A percentile compares a stretch with the other conserved stretches of the same genome.
Evolutionary conservation across 2,888 invertebrate genomes (phyloP).

Genomic region (Hirtodrosophila histrioides): DNA sequence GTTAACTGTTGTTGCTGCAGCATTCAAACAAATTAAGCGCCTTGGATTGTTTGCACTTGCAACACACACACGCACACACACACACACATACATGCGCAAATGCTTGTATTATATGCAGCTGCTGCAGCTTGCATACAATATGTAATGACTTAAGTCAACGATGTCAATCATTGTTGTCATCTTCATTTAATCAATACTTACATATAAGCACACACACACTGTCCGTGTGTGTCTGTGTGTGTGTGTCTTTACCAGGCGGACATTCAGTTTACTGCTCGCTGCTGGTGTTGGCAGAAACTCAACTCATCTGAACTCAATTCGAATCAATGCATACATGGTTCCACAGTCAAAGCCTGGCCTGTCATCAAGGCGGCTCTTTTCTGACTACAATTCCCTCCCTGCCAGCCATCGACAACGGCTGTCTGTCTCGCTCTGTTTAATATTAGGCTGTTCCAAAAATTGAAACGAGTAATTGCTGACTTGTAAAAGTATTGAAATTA

Average conservation of each 20-base stretch:
- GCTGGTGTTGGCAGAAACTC: constrained; percentile 55
- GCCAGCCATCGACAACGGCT: constrained; percentile 16
- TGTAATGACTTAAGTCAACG: constrained; percentile 75
- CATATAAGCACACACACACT: constrained; percentile 8
- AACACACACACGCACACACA: constrained; percentile 10
- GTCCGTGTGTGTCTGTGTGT: constrained; percentile 7
- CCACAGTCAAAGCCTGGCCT: constrained; percentile 32
- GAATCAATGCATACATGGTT: constrained; percentile 29
- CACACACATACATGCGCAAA: constrained; percentile 23
- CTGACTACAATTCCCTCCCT: constrained; percentile 33
- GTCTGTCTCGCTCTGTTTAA: constrained; percentile 7
- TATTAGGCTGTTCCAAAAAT: constrained; percentile 11
- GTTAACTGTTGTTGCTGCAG: constrained; percentile 27
- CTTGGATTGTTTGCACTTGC: constrained; percentile 45
- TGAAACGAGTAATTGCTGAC: background rate
- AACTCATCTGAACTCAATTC: constrained; percentile 42
- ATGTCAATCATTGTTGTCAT: constrained; percentile 70
- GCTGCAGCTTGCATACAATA: constrained; percentile 61
- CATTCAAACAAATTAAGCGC: constrained; percentile 64
- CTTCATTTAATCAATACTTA: constrained; percentile 70
- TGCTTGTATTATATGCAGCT: constrained; percentile 50
- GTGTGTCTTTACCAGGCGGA: constrained; percentile 22
- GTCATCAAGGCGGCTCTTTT: constrained; percentile 47
- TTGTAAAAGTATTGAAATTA: background rate
- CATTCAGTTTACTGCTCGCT: constrained; percentile 39